phyloP scores from a whole-genome alignment of 2,888 invertebrate genomes.

The Monoplex corrugatus region DNA sequence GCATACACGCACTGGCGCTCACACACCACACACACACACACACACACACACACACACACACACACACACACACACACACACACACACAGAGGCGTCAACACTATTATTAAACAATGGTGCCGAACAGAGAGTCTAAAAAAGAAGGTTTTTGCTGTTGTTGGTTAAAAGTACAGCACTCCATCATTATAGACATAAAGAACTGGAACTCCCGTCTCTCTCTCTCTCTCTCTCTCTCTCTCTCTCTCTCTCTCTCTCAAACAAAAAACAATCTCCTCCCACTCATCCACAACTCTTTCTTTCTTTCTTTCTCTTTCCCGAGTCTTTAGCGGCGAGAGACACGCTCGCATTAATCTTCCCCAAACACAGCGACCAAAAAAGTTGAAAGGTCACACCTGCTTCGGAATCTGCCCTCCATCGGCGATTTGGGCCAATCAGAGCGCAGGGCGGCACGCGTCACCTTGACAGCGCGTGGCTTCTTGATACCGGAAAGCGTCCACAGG shows the following conservation, averaged over 20 bases:
- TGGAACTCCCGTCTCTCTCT: background rate
- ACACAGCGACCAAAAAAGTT: background rate
- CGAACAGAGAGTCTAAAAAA: no score
- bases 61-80: background rate
- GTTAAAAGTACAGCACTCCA: no score
- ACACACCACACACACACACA: background rate
- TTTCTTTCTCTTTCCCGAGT: background rate
- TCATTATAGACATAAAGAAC: no score
- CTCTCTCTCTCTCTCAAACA: background rate
- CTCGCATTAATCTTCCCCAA: background rate
- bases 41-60: background rate
- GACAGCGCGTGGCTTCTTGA: constrained; percentile 7
- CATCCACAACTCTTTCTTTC: background rate
- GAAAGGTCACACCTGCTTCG: constrained; percentile 35
- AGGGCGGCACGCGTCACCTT: constrained; percentile 31
- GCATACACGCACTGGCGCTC: background rate
- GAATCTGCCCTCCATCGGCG: background rate
- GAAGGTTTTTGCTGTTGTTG: no score
- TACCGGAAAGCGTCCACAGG: background rate
- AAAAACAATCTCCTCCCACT: no score
- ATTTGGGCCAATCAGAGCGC: background rate
- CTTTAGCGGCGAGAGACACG: background rate
- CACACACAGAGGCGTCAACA: no score
- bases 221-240: background rate
- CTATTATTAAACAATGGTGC: no score